Conservation (phyloP, 1,140 invertebrate genomes). For the Probaryconus sp. region DNA sequence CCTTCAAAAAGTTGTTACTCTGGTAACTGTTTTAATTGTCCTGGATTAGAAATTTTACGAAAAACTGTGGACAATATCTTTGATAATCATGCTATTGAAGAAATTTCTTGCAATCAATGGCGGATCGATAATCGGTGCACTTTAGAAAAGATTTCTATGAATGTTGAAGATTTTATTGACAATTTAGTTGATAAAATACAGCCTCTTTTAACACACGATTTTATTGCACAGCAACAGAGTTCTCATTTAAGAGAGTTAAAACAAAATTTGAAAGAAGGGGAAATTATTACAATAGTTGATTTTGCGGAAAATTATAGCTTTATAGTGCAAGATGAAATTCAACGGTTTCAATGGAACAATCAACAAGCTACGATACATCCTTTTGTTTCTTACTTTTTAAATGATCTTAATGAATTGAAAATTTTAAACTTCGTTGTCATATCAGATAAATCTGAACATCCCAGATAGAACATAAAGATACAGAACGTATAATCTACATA, state of each 20-base stretch:
- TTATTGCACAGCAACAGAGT: slow-evolving; percentile 51
- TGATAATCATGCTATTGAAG: slow-evolving; percentile 3
- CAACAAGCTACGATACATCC: slow-evolving; percentile 61
- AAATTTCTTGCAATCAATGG: slow-evolving; percentile 21
- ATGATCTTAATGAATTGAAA: not conserved
- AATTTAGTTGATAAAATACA: slow-evolving; percentile 1
- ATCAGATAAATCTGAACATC: not conserved
- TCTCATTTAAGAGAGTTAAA: slow-evolving; percentile 39
- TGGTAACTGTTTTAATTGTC: not conserved
- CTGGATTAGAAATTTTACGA: not conserved
- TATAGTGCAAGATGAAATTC: slow-evolving; percentile 63
- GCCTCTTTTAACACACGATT: slow-evolving; percentile 3
- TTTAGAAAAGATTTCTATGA: slow-evolving; percentile 8
- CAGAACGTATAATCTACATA: too few species aligned
- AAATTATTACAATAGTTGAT: slow-evolving; percentile 52
- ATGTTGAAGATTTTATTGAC: slow-evolving; percentile 13
- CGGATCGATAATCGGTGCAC: not conserved
- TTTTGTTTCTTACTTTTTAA: slow-evolving; percentile 45
- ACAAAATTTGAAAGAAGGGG: slow-evolving; percentile 34
- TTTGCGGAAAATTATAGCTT: slow-evolving; percentile 69
- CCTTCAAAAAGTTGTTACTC: not conserved
- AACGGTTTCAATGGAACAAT: slow-evolving; percentile 64
- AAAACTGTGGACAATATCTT: slow-evolving; percentile 1
- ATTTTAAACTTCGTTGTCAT: slow-evolving; percentile 1
- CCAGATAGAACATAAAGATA: too few species aligned